These are phyloP conservation scores for Catostylus mosaicus DNA, from an alignment of 30 jellyfish, hydroid and myxozoan genomes.

Conservation along the genomic window DNA sequence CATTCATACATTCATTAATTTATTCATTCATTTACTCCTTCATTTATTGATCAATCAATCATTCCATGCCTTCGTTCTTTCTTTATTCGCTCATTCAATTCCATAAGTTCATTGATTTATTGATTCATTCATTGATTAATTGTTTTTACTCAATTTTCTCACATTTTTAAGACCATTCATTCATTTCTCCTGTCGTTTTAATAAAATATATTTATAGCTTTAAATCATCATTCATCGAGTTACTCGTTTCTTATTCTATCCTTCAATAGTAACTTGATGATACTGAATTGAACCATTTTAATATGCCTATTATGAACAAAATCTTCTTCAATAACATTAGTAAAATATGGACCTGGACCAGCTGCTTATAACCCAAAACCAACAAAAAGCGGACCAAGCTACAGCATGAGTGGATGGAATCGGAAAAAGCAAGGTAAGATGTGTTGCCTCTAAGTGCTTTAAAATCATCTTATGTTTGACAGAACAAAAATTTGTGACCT, in stretches of 20 bases:
- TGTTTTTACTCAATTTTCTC: background rate
- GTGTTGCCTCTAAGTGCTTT: no score
- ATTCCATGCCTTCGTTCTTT: background rate
- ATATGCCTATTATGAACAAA: no score
- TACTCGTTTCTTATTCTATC: no score
- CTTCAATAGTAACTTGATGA: background rate
- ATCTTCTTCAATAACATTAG: slow-evolving; percentile 13
- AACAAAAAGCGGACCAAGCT: slow-evolving; percentile 51
- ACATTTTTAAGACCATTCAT: background rate
- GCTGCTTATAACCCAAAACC: slow-evolving; percentile 77
- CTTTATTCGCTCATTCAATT: background rate
- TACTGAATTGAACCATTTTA: no score
- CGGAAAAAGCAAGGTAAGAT: slow-evolving; percentile 49
- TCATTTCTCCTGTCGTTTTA: slow-evolving; percentile 6
- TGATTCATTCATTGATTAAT: background rate
- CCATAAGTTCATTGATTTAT: background rate
- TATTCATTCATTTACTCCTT: background rate
- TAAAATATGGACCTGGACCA: slow-evolving; percentile 75
- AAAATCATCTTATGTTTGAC: no score
- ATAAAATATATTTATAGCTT: no score
- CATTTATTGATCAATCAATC: background rate
- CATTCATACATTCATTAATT: background rate
- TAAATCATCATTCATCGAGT: no score
- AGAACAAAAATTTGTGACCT: no score
- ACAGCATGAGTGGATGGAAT: slow-evolving; percentile 74